These are phyloP conservation scores for Pseudopleuronectes americanus DNA, from an alignment of 2,797 vertebrate species.

Conservation along the genomic window DNA sequence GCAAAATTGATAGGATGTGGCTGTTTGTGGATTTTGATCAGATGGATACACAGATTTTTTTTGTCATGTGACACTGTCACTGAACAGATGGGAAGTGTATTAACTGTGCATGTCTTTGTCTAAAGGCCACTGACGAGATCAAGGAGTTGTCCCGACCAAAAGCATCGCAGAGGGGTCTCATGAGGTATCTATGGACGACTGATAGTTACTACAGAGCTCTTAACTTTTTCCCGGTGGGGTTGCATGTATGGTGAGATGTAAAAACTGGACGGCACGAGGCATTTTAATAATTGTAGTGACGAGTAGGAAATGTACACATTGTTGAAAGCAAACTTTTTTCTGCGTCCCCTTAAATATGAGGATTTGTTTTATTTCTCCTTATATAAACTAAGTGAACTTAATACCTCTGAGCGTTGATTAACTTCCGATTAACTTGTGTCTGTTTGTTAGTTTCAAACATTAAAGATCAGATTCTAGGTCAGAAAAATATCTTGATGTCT, in stretches of 20 bases:
- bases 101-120: conserved; percentile 1
- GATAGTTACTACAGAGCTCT: no score
- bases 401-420: not conserved
- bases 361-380: not conserved
- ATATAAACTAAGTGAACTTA: not conserved
- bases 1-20: not conserved
- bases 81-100: not conserved
- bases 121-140: conserved; percentile 72
- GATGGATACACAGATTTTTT: not conserved
- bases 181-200: conserved; percentile 52
- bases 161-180: conserved; percentile 59
- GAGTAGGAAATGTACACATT: no score
- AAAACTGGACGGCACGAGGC: no score
- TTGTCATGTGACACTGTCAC: not conserved
- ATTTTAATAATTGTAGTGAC: no score
- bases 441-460: not conserved
- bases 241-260: no score
- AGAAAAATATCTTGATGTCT: not conserved
- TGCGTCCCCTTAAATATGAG: not conserved
- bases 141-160: conserved; percentile 59
- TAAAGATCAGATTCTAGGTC: not conserved
- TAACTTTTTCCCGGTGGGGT: no score
- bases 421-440: not conserved
- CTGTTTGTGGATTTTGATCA: not conserved
- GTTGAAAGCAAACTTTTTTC: no score